Percentiles rank a stretch among this genome's conserved stretches.
Evolutionary conservation across 2,888 invertebrate species (phyloP).

Genomic region (Chrysina gloriosa): DNA sequence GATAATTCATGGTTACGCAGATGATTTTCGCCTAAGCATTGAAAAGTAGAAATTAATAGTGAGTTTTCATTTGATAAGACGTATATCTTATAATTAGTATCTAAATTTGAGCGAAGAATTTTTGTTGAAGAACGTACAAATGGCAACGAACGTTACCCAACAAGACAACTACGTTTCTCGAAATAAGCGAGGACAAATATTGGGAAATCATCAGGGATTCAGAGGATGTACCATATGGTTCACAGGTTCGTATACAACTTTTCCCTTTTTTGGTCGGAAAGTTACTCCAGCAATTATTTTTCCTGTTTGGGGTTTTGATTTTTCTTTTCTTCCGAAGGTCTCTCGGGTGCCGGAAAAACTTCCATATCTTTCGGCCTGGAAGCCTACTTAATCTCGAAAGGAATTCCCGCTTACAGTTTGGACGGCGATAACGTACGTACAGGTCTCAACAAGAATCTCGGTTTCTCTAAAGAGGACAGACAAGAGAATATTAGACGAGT

Average conservation of each 20-base stretch:
- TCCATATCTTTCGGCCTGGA: conserved; percentile 96
- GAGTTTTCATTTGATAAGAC: too few species aligned
- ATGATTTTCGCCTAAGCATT: too few species aligned
- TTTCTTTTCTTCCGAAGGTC: conserved; percentile 37
- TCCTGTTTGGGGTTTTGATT: not conserved
- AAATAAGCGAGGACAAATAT: conserved; percentile 87
- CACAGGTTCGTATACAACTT: conserved; percentile 72
- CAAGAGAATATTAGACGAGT: conserved; percentile 97
- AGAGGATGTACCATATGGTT: conserved; percentile 96
- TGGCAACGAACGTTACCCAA: conserved; percentile 90
- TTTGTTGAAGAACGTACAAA: conserved; percentile 69
- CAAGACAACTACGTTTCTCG: conserved; percentile 94
- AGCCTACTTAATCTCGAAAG: conserved; percentile 84
- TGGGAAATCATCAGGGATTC: conserved; percentile 88
- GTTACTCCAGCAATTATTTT: not conserved
- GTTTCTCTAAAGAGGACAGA: conserved; percentile 91
- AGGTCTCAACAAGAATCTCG: conserved; percentile 93
- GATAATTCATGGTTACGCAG: too few species aligned
- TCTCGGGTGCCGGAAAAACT: conserved; percentile 93
- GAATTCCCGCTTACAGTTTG: conserved; percentile 93
- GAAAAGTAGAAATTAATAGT: too few species aligned
- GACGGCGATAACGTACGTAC: conserved; percentile 97
- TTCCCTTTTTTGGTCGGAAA: not conserved
- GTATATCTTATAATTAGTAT: too few species aligned
- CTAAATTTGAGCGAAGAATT: too few species aligned